These are phyloP conservation scores for Danio jaintianensis DNA, from an alignment of 2,797 vertebrate genomes.

Conservation along the genomic window DNA sequence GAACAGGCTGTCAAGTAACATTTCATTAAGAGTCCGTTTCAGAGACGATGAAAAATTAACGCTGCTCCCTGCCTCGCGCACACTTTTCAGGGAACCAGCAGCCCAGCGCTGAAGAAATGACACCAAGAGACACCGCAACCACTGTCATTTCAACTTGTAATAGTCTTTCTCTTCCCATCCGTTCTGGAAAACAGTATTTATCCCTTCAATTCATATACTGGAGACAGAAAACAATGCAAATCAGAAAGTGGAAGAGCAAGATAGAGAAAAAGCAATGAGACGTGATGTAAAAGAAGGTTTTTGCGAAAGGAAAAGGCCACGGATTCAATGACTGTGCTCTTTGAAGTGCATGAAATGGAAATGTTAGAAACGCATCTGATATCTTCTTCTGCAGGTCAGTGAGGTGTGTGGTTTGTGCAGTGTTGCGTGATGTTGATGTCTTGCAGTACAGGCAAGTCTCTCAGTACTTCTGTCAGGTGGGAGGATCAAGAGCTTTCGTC, in stretches of 20 bases:
- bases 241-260: not conserved
- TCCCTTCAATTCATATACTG: not conserved
- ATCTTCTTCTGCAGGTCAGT: slow-evolving; percentile 32
- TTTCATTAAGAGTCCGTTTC: slow-evolving; percentile 58
- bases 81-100: slow-evolving; percentile 19
- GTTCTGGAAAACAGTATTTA: slow-evolving; percentile 32
- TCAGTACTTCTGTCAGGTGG: slow-evolving; percentile 22
- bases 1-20: slow-evolving; percentile 46
- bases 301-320: not conserved
- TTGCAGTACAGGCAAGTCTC: slow-evolving; percentile 27
- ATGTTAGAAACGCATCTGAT: slow-evolving; percentile 3
- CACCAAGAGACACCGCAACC: slow-evolving; percentile 56
- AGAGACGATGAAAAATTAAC: slow-evolving; percentile 61
- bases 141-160: slow-evolving; percentile 44
- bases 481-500: slow-evolving; percentile 25
- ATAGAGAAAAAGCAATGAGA: not conserved
- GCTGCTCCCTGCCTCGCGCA: not conserved
- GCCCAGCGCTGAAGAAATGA: slow-evolving; percentile 63
- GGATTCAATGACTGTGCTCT: slow-evolving; percentile 5
- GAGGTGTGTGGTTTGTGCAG: slow-evolving; percentile 30
- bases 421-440: slow-evolving; percentile 5
- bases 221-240: not conserved
- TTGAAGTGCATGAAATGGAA: slow-evolving; percentile 26
- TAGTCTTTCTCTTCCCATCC: slow-evolving; percentile 55
- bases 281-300: not conserved